These are phyloP conservation scores for Dendrocopos noguchii DNA, from an alignment of 2,113 vertebrate species.

Conservation along the genomic window DNA sequence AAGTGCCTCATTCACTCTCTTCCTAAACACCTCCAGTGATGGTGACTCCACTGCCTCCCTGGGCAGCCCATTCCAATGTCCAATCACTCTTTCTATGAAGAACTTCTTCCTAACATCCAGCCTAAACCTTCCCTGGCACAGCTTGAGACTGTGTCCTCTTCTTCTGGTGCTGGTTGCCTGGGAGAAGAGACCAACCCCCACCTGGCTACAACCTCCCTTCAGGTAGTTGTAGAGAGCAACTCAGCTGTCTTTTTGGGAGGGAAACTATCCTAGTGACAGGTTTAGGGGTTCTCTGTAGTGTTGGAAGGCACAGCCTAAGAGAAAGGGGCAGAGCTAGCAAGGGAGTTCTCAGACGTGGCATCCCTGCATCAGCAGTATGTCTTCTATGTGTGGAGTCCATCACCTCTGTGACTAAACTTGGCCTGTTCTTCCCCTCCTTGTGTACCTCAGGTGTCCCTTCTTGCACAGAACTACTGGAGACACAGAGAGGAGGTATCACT, in stretches of 20 bases:
- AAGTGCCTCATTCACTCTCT: too few species aligned
- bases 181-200: too few species aligned
- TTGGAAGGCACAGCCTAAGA: neutral
- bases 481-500: constrained; percentile 94
- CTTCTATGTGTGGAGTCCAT: neutral
- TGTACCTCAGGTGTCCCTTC: constrained; percentile 87
- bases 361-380: neutral
- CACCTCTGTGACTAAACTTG: neutral
- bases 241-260: neutral
- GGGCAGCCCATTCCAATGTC: too few species aligned
- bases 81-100: too few species aligned
- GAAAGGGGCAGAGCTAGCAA: neutral
- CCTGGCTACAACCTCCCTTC: too few species aligned
- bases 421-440: neutral
- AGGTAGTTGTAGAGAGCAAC: too few species aligned
- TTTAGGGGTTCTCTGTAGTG: neutral
- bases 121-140: too few species aligned
- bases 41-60: too few species aligned
- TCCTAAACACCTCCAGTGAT: too few species aligned
- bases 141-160: too few species aligned
- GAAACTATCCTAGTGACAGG: neutral
- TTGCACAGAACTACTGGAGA: constrained; percentile 96
- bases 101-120: too few species aligned
- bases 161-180: too few species aligned
- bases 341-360: neutral